These are phyloP conservation scores for Euclidia mi DNA, from an alignment of 2,888 invertebrate species.

Conservation along the genomic window DNA sequence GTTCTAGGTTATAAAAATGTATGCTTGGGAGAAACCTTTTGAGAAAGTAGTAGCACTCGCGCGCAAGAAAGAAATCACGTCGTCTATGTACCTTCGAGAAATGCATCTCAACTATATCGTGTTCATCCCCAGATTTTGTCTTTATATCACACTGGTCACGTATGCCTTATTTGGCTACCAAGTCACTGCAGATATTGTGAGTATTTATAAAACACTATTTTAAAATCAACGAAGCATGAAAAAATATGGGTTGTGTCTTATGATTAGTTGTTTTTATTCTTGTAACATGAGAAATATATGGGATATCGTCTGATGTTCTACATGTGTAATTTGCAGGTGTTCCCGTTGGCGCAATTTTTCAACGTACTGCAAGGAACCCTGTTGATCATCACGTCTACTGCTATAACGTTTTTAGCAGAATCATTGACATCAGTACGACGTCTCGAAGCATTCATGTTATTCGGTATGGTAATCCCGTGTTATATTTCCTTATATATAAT, in stretches of 20 bases:
- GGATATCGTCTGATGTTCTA: not conserved
- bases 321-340: slow-evolving; percentile 82
- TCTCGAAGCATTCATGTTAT: slow-evolving; percentile 90
- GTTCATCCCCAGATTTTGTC: slow-evolving; percentile 95
- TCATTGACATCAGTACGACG: slow-evolving; percentile 90
- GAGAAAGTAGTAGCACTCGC: slow-evolving; percentile 94
- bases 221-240: no score
- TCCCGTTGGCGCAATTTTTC: slow-evolving; percentile 91
- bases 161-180: slow-evolving; percentile 93
- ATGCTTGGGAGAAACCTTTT: slow-evolving; percentile 98
- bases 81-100: slow-evolving; percentile 91
- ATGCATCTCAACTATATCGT: slow-evolving; percentile 93
- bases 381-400: slow-evolving; percentile 91
- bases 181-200: slow-evolving; percentile 89
- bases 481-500: no score
- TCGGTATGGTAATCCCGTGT: no score
- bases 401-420: slow-evolving; percentile 90
- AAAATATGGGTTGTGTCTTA: no score
- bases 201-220: no score
- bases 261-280: no score
- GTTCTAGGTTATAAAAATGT: slow-evolving; percentile 97
- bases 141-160: slow-evolving; percentile 94
- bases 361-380: slow-evolving; percentile 91
- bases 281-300: no score
- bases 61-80: slow-evolving; percentile 92